Conservation (phyloP, 2,797 vertebrate species). For the Pseudochaenichthys georgianus region DNA sequence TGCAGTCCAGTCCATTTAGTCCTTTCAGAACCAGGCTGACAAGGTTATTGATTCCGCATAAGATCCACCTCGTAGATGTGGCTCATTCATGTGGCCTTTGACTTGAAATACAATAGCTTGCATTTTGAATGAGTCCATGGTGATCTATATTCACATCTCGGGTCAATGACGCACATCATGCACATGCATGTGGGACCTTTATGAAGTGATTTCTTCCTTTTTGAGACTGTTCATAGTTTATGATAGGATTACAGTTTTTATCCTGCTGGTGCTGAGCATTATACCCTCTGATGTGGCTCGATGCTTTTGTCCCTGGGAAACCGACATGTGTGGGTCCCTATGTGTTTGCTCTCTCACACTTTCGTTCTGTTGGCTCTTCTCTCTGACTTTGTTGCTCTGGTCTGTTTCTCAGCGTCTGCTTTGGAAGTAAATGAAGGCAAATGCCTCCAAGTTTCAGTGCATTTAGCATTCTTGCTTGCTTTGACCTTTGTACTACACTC, state of each 20-base stretch:
- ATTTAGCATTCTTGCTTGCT: conserved; percentile 49
- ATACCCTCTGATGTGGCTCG: conserved; percentile 19
- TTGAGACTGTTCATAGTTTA: conserved; percentile 3
- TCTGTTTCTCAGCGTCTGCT: conserved; percentile 28
- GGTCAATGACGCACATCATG: background rate
- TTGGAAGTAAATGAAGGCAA: conserved; percentile 57
- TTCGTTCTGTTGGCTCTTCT: conserved; percentile 26
- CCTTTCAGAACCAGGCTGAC: conserved; percentile 1
- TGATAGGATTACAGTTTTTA: conserved; percentile 1
- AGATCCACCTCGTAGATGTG: conserved; percentile 27
- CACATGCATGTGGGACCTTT: background rate
- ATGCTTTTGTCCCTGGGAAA: conserved; percentile 12
- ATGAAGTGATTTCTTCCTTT: background rate
- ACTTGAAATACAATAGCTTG: conserved; percentile 32
- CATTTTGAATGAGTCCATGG: conserved; percentile 39
- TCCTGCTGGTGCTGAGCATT: background rate
- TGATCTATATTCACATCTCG: conserved; percentile 21
- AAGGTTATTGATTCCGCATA: conserved; percentile 48
- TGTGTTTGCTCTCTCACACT: conserved; percentile 28
- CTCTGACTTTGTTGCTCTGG: conserved; percentile 38
- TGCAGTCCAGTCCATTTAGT: conserved; percentile 22
- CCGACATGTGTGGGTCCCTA: conserved; percentile 10
- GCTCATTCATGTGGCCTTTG: conserved; percentile 34
- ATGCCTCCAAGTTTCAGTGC: conserved; percentile 55
- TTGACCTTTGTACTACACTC: conserved; percentile 63